These are phyloP conservation scores for Leucania comma DNA, from an alignment of 2,888 invertebrate genomes.

Conservation along the genomic window DNA sequence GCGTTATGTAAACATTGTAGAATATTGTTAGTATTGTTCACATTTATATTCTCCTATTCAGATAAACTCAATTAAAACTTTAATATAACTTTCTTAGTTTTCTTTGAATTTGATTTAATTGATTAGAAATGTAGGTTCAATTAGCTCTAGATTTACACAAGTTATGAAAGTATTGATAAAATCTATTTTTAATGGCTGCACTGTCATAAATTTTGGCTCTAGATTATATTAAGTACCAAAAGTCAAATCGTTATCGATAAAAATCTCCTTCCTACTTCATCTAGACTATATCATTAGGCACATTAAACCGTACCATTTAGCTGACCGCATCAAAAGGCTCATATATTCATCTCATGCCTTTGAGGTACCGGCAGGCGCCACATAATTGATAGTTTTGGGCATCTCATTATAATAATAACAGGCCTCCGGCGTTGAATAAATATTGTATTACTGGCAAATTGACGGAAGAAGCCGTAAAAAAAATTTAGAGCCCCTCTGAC, in stretches of 20 bases:
- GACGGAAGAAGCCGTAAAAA: constrained; percentile 80
- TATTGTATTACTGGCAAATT: constrained; percentile 88
- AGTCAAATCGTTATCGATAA: background rate
- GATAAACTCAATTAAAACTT: background rate
- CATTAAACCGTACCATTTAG: constrained; percentile 59
- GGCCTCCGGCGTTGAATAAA: constrained; percentile 83
- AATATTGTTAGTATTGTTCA: too few species aligned
- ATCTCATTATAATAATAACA: constrained; percentile 83
- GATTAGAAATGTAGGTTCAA: too few species aligned
- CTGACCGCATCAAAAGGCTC: constrained; percentile 71
- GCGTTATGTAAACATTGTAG: too few species aligned
- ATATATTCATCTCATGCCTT: constrained; percentile 72
- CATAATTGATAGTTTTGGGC: constrained; percentile 86
- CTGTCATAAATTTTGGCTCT: background rate
- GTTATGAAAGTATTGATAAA: background rate
- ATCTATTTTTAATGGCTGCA: background rate
- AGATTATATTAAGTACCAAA: background rate
- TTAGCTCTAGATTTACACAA: background rate
- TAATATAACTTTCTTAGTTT: background rate
- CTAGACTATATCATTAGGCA: constrained; percentile 67
- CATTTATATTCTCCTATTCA: background rate
- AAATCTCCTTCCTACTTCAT: constrained; percentile 34
- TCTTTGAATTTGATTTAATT: constrained; percentile 1
- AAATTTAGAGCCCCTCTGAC: constrained; percentile 65
- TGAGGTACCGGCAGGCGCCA: constrained; percentile 81